Conservation (phyloP, 2,888 invertebrate genomes). For the Liodrosophila aerea region DNA sequence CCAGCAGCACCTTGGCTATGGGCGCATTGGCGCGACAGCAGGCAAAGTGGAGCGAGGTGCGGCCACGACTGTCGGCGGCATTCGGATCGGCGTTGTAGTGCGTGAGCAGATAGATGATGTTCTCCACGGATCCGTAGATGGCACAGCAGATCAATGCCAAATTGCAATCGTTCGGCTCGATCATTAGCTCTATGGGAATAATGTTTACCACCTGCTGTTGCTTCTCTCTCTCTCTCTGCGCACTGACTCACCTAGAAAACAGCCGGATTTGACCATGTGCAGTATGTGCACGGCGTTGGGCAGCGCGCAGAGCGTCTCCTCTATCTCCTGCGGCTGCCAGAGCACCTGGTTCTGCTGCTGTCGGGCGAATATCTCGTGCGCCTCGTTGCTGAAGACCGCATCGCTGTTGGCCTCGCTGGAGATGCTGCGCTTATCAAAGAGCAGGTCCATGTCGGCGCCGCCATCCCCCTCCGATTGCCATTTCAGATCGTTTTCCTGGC, state of each 20-base stretch:
- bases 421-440: constrained; percentile 81
- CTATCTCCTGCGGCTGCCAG: constrained; percentile 80
- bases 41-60: constrained; percentile 90
- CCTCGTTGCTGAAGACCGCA: constrained; percentile 78
- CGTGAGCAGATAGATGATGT: constrained; percentile 71
- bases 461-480: constrained; percentile 80
- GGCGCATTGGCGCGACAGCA: constrained; percentile 89
- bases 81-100: constrained; percentile 85
- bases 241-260: constrained; percentile 70
- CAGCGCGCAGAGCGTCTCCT: constrained; percentile 71
- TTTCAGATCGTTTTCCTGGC: constrained; percentile 81
- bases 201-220: too few relatives aligned
- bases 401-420: constrained; percentile 81
- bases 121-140: constrained; percentile 77
- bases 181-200: constrained; percentile 71
- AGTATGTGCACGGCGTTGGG: constrained; percentile 72
- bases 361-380: constrained; percentile 77
- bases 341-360: constrained; percentile 79
- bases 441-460: constrained; percentile 73
- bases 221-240: too few relatives aligned
- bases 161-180: constrained; percentile 78
- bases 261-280: constrained; percentile 74
- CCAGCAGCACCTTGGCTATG: constrained; percentile 88
- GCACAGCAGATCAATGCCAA: constrained; percentile 79
- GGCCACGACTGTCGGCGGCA: constrained; percentile 86